phyloP scores from a whole-genome alignment of 2,797 vertebrate species.

The Argentina silus region DNA sequence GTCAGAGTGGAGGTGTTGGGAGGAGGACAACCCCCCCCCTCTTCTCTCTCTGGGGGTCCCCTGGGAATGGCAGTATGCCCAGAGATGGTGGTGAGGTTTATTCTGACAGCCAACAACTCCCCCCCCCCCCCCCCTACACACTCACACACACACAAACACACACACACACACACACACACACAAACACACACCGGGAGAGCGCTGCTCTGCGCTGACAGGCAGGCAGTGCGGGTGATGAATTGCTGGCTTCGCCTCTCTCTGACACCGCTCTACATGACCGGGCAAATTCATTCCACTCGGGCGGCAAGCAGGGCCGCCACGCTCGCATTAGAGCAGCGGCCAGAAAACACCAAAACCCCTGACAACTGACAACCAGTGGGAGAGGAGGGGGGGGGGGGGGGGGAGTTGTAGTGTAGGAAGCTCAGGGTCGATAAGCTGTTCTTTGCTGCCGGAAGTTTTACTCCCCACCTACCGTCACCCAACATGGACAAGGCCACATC shows the following conservation, averaged over 20 bases:
- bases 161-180: conserved; percentile 5
- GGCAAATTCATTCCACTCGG: conserved; percentile 69
- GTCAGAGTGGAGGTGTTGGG: conserved; percentile 38
- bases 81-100: conserved; percentile 32
- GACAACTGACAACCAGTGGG: conserved; percentile 41
- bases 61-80: conserved; percentile 27
- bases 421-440: conserved; percentile 38
- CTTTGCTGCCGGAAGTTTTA: conserved; percentile 40
- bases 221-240: conserved; percentile 69
- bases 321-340: not conserved
- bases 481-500: not conserved
- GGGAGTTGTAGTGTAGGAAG: too few relatives aligned
- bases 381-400: conserved; percentile 7
- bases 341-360: not conserved
- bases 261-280: conserved; percentile 70
- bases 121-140: not conserved
- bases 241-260: conserved; percentile 55
- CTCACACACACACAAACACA: too few relatives aligned
- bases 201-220: conserved; percentile 53
- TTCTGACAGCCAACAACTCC: conserved; percentile 48
- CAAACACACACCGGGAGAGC: conserved; percentile 2
- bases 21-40: conserved; percentile 27
- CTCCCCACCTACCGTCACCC: conserved; percentile 9
- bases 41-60: conserved; percentile 35
- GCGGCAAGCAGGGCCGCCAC: not conserved